Percentiles rank a stretch among this genome's conserved stretches.
These are phyloP conservation scores for Bothrops jararaca DNA, from an alignment of 2,113 vertebrate genomes.

Conservation along the genomic window DNA sequence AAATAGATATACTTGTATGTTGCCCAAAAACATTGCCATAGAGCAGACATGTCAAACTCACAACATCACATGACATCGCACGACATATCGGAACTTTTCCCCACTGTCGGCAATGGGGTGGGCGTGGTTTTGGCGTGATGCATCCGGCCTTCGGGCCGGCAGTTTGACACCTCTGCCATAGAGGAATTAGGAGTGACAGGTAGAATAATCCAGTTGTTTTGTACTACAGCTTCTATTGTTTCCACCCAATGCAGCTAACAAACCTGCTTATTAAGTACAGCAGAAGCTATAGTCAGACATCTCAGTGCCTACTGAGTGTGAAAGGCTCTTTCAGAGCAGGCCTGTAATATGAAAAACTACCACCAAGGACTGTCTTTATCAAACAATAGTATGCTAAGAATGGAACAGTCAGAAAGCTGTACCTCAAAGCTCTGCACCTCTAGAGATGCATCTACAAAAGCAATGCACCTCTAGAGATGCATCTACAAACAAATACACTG, in stretches of 20 bases:
- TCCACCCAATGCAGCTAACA: background rate
- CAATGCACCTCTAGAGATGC: background rate
- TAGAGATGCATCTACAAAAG: background rate
- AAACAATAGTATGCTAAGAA: background rate
- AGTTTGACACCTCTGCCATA: no score
- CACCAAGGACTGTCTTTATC: background rate
- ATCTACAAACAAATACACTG: background rate
- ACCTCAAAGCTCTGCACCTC: rapidly evolving
- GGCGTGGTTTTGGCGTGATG: no score
- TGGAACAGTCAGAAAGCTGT: background rate
- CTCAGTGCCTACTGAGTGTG: background rate
- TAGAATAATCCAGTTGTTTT: background rate
- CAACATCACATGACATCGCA: no score
- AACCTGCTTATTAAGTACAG: background rate
- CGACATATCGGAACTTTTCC: no score
- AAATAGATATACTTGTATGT: background rate
- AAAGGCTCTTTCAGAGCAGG: rapidly evolving
- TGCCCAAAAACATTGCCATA: background rate
- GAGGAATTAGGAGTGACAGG: background rate
- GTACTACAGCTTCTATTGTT: background rate
- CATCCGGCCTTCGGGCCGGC: no score
- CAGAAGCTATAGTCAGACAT: background rate
- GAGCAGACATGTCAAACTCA: background rate
- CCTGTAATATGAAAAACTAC: background rate
- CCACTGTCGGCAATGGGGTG: no score